A percentile compares a stretch with the other conserved stretches of the same genome.
Conservation (phyloP, 2,113 vertebrate species). For the Chitala chitala region DNA sequence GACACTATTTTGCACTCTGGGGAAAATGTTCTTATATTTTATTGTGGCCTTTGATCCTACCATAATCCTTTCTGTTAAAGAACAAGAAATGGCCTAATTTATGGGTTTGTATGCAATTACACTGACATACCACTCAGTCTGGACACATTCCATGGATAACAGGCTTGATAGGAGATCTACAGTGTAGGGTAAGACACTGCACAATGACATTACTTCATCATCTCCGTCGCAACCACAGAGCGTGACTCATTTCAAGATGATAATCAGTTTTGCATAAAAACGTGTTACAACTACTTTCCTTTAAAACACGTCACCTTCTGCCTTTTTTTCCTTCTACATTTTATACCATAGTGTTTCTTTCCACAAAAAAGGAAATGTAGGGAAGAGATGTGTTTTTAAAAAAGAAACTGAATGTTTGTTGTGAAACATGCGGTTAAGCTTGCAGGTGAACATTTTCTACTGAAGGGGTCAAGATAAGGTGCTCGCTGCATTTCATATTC, state of each 20-base stretch:
- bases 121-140: background rate
- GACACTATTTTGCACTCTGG: background rate
- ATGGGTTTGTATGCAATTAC: background rate
- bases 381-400: background rate
- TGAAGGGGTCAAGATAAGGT: background rate
- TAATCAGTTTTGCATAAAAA: background rate
- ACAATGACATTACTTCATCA: no score
- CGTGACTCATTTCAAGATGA: no score
- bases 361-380: background rate
- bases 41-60: background rate
- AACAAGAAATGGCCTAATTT: background rate
- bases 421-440: background rate
- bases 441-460: background rate
- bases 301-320: conserved; percentile 2
- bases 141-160: background rate
- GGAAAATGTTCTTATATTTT: background rate
- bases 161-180: background rate
- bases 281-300: background rate
- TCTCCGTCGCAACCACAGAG: no score
- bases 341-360: background rate
- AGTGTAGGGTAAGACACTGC: background rate
- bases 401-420: background rate
- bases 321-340: no score
- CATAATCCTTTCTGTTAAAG: background rate
- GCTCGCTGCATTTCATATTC: background rate